Evolutionary conservation across 2,888 invertebrate species (phyloP), one percentile per base, ranked within the genome.

Genomic region (Erebia aethiops): DNA sequence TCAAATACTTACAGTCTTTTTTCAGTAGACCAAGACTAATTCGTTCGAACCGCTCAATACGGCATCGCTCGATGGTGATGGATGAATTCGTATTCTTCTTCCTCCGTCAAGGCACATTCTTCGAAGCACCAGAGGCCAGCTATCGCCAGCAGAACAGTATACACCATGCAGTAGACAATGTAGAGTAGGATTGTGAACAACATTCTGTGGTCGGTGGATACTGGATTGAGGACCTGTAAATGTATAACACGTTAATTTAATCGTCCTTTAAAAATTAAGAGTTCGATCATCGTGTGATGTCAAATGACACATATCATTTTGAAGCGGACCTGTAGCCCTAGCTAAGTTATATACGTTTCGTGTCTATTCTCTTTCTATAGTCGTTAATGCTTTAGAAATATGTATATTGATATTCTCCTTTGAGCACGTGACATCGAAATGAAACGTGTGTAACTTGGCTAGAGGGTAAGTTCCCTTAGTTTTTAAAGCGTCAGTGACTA

Each of bases 41-140:
- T 43, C 77, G n/a, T n/a, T 9, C 10, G 10, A 21, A 4, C 16
- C 16, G 41, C 68, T 89, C 83, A 91, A 75, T 86, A 87, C 10
- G 87, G 85, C 77, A 86, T 72, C 1, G 84, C 81, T 18, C 84
- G 79, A 52, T 88, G 85, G 66, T 88, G 87, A 68, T 83, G 81
- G 67, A 87, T 81, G 78, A 91, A 91, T 69, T 88, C 85, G 77
- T 91, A 89, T 75, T 93, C 92, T 71, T 92, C 91, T 67, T 93
- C 92, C 61, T 93, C 93, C 1, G 91, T 90, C 2, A 89, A 84
- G 1, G 85, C 84, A 74, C 94, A 94, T 78, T 94, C 94, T 72
- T 94, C 94, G 76, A 92, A 93, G 81, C 94, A 94, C 93, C 93
- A 94, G 67, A 94, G 89, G 0, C 93, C 94, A 41, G 89, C 93